Base-by-base conservation (phyloP, 2,888 invertebrate species). In the Torymus texanus region DNA sequence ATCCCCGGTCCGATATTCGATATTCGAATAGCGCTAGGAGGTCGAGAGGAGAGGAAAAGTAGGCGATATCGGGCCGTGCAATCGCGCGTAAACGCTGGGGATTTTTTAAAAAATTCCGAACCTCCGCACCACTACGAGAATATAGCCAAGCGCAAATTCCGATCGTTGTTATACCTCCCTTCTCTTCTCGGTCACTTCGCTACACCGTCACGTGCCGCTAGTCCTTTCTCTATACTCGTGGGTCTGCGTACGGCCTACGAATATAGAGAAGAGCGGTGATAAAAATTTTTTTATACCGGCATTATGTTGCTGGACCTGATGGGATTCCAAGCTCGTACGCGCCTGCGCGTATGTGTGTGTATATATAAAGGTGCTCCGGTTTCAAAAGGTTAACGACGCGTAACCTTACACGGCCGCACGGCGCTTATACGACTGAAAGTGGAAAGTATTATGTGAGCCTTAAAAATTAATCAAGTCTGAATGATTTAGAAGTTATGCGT, bases 1-100 rank as follows among this genome's bases (percentile, higher is more conserved):
- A 82, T 82, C 59, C 72, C 5, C 14, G 24, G 24, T 50, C 66
- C 62, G 71, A 75, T 76, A 70, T 51, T 82, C 56, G 61, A 75
- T 82, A 80, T 82, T 75, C 68, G 55, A 75, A 75, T 71, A 55
- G 53, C 13, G 41, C 50, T n/a, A n/a, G 4, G 24, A 11, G n/a
- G 59, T 13, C 0, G 41, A 12, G 63, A 58, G 63, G 50, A 10
- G 12, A 50, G 18, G 5, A 63, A 70, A 72, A 21, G 63, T 51
- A 71, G 77, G 12, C 72, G 51, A 71, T 58, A 66, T 53, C 29
- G 41, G 61, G 1, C 18, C 67, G 50, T n/a, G 53, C 18, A 61
- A 75, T 79, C 65, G 56, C 29, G 21, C 63, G 65, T 66, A 59
- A 59, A 65, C 61, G 50, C 51, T n/a, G 59, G 61, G 61, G 50